Evolutionary conservation across 2,113 vertebrate genomes (phyloP).

Genomic region (Coptodon rendalli): DNA sequence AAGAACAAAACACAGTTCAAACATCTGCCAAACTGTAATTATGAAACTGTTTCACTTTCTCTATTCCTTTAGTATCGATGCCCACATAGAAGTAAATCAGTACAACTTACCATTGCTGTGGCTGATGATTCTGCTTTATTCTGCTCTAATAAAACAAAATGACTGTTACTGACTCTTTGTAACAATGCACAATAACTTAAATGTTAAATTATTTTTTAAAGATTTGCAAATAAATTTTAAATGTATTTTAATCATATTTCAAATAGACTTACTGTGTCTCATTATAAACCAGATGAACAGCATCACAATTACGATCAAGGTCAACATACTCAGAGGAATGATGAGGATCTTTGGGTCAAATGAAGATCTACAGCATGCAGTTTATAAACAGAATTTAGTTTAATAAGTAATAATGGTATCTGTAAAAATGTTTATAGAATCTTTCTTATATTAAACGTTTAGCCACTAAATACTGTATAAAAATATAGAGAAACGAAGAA

Average conservation of each 20-base stretch:
- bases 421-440: not conserved
- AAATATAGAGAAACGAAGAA: not conserved
- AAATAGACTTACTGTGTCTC: not conserved
- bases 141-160: not conserved
- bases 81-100: not conserved
- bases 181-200: not conserved
- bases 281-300: rapidly evolving
- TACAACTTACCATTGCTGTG: not conserved
- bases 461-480: not conserved
- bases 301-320: not conserved
- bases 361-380: not conserved
- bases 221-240: not conserved
- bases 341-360: not conserved
- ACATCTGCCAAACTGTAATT: no score
- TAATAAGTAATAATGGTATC: not conserved
- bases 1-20: no score
- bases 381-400: not conserved
- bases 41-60: no score
- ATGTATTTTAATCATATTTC: not conserved
- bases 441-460: not conserved
- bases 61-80: not conserved
- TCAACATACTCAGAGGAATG: not conserved
- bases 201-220: not conserved
- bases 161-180: not conserved
- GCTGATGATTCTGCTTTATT: not conserved